Evolutionary conservation across 2,797 vertebrate genomes (phyloP).

Genomic region (Neoniphon sammara): DNA sequence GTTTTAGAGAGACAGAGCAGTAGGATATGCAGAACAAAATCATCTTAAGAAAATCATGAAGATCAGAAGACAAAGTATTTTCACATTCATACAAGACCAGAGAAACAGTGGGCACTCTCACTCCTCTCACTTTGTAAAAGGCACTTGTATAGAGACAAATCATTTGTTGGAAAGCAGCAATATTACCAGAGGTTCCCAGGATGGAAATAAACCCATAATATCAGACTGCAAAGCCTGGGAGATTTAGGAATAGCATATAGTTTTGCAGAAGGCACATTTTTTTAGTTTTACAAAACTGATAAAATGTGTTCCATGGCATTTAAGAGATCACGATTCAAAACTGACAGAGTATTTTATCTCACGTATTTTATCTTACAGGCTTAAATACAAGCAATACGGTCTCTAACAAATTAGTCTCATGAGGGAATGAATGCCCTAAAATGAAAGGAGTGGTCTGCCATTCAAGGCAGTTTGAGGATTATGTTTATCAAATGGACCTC

Average conservation of each 20-base stretch:
- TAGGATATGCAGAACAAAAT: conserved; percentile 50
- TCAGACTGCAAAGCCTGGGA: conserved; percentile 34
- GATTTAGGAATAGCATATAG: conserved; percentile 22
- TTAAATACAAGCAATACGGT: conserved; percentile 8
- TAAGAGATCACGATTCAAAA: conserved; percentile 31
- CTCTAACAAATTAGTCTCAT: conserved; percentile 26
- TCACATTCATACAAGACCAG: conserved; percentile 49
- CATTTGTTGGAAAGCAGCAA: conserved; percentile 56
- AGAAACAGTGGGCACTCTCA: conserved; percentile 18
- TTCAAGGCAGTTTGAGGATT: not conserved
- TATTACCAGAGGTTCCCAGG: conserved; percentile 54
- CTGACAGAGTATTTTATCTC: conserved; percentile 1
- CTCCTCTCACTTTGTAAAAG: conserved; percentile 55
- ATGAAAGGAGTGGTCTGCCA: not conserved
- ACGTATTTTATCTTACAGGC: conserved; percentile 25
- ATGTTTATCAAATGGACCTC: not conserved
- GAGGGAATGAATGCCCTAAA: not conserved
- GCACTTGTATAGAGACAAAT: conserved; percentile 48
- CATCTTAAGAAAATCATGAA: conserved; percentile 32
- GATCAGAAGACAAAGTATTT: conserved; percentile 29
- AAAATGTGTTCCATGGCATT: conserved; percentile 14
- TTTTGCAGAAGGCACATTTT: conserved; percentile 11
- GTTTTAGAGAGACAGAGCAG: conserved; percentile 37
- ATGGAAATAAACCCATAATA: conserved; percentile 46
- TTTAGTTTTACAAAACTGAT: conserved; percentile 15